Evolutionary conservation across 2,113 vertebrate species (phyloP).

Genomic region (Orcinus orca): DNA sequence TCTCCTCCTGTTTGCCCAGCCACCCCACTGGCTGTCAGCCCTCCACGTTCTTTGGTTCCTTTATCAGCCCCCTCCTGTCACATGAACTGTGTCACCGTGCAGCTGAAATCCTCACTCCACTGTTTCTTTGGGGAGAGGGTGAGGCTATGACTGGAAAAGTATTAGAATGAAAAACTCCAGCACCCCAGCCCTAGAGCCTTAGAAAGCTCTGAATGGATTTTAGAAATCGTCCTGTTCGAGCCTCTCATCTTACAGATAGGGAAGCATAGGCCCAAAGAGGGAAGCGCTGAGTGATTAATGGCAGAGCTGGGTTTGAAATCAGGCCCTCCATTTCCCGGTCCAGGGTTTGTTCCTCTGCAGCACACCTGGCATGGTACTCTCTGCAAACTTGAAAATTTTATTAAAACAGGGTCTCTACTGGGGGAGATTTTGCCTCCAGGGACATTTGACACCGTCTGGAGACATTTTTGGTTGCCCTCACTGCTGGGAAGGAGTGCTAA

Average conservation of each 20-base stretch:
- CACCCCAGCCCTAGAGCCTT: background rate
- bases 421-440: background rate
- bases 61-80: background rate
- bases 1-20: background rate
- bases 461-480: background rate
- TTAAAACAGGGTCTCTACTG: background rate
- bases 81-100: background rate
- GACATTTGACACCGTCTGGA: background rate
- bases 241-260: background rate
- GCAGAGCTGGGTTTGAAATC: background rate
- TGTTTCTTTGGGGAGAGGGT: background rate
- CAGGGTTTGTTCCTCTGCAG: background rate
- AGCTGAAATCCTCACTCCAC: background rate
- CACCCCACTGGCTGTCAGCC: rapidly evolving
- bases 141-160: background rate
- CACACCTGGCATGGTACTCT: background rate
- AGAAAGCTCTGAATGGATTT: background rate
- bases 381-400: rapidly evolving
- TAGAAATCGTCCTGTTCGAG: background rate
- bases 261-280: background rate
- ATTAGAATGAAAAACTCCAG: background rate
- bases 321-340: no score
- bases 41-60: background rate
- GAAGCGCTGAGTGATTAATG: background rate
- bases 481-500: no score